Percentiles rank a stretch among this genome's conserved stretches.
These are phyloP conservation scores for Tachina fera DNA, from an alignment of 2,888 invertebrate species.

Conservation along the genomic window DNA sequence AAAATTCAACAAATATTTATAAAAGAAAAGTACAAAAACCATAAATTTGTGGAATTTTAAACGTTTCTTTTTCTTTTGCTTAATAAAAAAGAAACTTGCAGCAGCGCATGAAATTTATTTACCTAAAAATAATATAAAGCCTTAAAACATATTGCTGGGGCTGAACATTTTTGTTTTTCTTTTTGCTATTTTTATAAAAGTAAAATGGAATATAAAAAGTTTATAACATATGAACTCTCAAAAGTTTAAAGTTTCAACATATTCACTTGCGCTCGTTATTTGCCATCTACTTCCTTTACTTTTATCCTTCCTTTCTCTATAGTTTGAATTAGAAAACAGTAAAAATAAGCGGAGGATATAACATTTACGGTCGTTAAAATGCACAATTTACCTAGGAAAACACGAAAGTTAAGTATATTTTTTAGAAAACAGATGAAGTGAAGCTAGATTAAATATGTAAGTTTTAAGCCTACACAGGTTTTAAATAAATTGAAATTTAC, in stretches of 20 bases:
- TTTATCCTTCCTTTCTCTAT: neutral
- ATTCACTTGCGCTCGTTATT: constrained; percentile 38
- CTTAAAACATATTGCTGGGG: neutral
- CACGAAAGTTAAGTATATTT: neutral
- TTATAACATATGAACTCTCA: constrained; percentile 29
- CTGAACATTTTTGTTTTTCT: neutral
- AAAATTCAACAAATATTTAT: constrained; percentile 16
- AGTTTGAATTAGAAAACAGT: neutral
- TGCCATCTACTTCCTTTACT: constrained; percentile 57
- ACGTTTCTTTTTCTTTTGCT: neutral
- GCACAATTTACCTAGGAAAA: neutral
- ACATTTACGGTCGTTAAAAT: constrained; percentile 6
- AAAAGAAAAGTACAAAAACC: neutral
- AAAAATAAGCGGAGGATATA: constrained; percentile 25
- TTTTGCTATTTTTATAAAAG: neutral
- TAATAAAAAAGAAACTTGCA: neutral
- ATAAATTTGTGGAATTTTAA: constrained; percentile 28
- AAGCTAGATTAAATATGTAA: neutral
- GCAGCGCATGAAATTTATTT: constrained; percentile 1
- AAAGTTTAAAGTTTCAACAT: constrained; percentile 50
- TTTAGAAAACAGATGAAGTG: neutral
- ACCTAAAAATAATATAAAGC: neutral
- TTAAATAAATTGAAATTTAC: neutral
- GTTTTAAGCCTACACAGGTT: neutral
- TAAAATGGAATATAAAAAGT: constrained; percentile 4